Evolutionary conservation across 2,113 vertebrate species (phyloP).

Genomic region (Sebastes schlegelii): DNA sequence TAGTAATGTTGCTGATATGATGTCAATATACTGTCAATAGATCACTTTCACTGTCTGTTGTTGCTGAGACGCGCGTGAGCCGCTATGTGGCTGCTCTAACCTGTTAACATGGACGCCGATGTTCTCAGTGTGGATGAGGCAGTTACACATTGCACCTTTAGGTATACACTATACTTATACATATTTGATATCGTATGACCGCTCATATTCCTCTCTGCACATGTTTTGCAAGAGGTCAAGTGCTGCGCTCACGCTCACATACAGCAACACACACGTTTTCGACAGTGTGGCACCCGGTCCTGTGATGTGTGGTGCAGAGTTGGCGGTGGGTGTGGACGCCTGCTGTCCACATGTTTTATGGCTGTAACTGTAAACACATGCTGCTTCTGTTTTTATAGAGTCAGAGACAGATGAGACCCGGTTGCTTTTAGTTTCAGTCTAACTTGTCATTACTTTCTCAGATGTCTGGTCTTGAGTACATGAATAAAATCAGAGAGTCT

Average conservation of each 20-base stretch:
- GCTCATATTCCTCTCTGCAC: too few species aligned
- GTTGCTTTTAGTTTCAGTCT: not conserved
- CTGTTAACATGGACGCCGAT: too few species aligned
- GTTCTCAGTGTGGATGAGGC: too few species aligned
- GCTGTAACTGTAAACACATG: slow-evolving; percentile 40
- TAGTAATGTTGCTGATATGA: too few species aligned
- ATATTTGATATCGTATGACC: not conserved
- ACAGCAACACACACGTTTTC: not conserved
- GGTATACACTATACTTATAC: not conserved
- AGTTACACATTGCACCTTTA: too few species aligned
- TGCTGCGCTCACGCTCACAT: not conserved
- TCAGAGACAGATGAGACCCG: slow-evolving; percentile 1
- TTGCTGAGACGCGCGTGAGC: too few species aligned
- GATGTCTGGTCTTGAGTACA: not conserved
- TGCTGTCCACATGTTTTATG: slow-evolving; percentile 59
- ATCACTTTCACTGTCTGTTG: too few species aligned
- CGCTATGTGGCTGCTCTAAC: too few species aligned
- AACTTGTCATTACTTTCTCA: not conserved
- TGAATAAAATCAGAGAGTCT: not conserved
- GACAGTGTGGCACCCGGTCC: slow-evolving; percentile 25
- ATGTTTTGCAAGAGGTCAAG: not conserved
- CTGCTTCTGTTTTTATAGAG: slow-evolving; percentile 14
- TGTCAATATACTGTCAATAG: too few species aligned
- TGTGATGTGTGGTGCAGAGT: slow-evolving; percentile 7
- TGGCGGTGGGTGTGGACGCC: slow-evolving; percentile 1